Percentiles rank a stretch among this genome's conserved stretches.
phyloP scores from a whole-genome alignment of 1,140 invertebrate genomes.

The Zaprionus camerounensis region DNA sequence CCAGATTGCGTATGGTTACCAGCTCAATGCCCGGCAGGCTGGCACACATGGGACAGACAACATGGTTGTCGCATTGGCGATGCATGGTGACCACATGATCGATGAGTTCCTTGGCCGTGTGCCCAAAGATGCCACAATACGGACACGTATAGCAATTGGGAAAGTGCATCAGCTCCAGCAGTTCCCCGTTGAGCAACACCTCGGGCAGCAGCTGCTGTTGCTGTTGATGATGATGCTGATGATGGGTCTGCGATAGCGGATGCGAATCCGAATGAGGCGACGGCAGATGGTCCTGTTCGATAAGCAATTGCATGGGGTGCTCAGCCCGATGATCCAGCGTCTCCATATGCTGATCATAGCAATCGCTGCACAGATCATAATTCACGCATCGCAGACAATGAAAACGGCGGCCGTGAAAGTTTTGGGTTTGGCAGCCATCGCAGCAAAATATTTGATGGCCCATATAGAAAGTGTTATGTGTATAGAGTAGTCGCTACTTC shows the following conservation, averaged over 20 bases:
- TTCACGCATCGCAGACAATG: slow-evolving; percentile 62
- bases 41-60: slow-evolving; percentile 68
- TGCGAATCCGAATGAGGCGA: background rate
- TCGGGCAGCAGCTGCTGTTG: slow-evolving; percentile 14
- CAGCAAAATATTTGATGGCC: slow-evolving; percentile 60
- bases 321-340: slow-evolving; percentile 46
- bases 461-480: slow-evolving; percentile 18
- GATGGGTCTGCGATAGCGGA: background rate
- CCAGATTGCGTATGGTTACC: slow-evolving; percentile 54
- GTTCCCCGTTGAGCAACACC: slow-evolving; percentile 25
- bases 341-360: slow-evolving; percentile 56
- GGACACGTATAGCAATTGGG: slow-evolving; percentile 67
- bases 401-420: slow-evolving; percentile 59
- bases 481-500: slow-evolving; percentile 2
- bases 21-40: slow-evolving; percentile 44
- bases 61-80: slow-evolving; percentile 46
- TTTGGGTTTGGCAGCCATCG: slow-evolving; percentile 57
- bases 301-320: slow-evolving; percentile 66
- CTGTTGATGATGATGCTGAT: background rate
- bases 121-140: slow-evolving; percentile 51
- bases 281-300: slow-evolving; percentile 3
- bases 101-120: slow-evolving; percentile 60
- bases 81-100: slow-evolving; percentile 56
- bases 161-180: slow-evolving; percentile 54
- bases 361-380: slow-evolving; percentile 65